Evolutionary conservation across 1,140 invertebrate species (phyloP).

Genomic region (Chrysopa pallens): DNA sequence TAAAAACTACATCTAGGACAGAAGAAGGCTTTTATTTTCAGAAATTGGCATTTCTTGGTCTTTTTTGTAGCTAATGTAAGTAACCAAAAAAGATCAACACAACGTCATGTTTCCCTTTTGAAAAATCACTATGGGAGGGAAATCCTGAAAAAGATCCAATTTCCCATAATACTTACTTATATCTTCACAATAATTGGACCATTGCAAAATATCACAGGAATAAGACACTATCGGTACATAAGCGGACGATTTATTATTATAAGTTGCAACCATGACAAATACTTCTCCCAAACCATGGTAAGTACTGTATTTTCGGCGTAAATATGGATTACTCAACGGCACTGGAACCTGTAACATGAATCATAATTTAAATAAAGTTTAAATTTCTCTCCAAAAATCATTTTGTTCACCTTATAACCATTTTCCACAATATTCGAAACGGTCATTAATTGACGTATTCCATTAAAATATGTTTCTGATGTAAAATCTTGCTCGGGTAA

Average conservation of each 20-base stretch:
- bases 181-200: conserved; percentile 24
- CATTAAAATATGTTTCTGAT: conserved; percentile 36
- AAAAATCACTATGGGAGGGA: too few species aligned
- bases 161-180: conserved; percentile 19
- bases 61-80: conserved; percentile 2
- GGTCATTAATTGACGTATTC: conserved; percentile 40
- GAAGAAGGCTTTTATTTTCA: too few species aligned
- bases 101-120: too few species aligned
- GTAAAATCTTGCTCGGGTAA: conserved; percentile 35
- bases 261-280: conserved; percentile 37
- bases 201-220: conserved; percentile 30
- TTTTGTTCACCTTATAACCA: conserved; percentile 34
- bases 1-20: too few species aligned
- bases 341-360: conserved; percentile 16
- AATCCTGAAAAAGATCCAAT: too few species aligned
- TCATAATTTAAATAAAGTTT: too few species aligned
- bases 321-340: conserved; percentile 9
- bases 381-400: too few species aligned
- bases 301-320: conserved; percentile 33
- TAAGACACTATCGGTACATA: conserved; percentile 51
- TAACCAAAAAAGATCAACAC: too few species aligned
- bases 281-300: conserved; percentile 44
- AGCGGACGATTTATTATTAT: conserved; percentile 26
- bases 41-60: too few species aligned
- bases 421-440: conserved; percentile 31